These are phyloP conservation scores for Arion vulgaris DNA, from an alignment of 1,140 invertebrate genomes.

Conservation along the genomic window DNA sequence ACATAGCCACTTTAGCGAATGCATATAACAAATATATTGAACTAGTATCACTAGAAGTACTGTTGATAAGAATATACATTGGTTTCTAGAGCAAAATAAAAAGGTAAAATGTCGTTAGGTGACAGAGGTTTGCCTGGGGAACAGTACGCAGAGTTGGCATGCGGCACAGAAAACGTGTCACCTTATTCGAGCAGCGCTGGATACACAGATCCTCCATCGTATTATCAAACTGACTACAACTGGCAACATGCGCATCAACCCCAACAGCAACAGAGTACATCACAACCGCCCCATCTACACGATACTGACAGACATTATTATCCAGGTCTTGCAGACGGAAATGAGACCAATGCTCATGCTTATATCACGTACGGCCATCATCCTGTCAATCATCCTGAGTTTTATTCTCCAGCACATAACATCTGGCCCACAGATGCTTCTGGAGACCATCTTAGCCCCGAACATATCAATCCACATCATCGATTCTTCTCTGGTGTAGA, in stretches of 20 bases:
- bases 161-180: slow-evolving; percentile 22
- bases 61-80: too few relatives aligned
- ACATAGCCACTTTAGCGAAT: too few relatives aligned
- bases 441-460: not conserved
- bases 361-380: not conserved
- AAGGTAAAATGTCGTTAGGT: not conserved
- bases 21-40: too few relatives aligned
- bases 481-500: slow-evolving; percentile 34
- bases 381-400: not conserved
- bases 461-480: not conserved
- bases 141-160: slow-evolving; percentile 28
- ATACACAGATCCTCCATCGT: slow-evolving; percentile 25
- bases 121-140: slow-evolving; percentile 4
- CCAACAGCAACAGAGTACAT: slow-evolving; percentile 5
- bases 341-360: not conserved
- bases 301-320: slow-evolving; percentile 11
- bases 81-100: too few relatives aligned
- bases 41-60: too few relatives aligned
- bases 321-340: not conserved
- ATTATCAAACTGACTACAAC: slow-evolving; percentile 43
- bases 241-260: slow-evolving; percentile 34
- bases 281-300: not conserved
- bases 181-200: slow-evolving; percentile 31
- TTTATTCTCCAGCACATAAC: not conserved
- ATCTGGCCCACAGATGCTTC: not conserved